Base-by-base conservation (phyloP, 2,113 vertebrate genomes). In the Gorsachius goisagi region DNA sequence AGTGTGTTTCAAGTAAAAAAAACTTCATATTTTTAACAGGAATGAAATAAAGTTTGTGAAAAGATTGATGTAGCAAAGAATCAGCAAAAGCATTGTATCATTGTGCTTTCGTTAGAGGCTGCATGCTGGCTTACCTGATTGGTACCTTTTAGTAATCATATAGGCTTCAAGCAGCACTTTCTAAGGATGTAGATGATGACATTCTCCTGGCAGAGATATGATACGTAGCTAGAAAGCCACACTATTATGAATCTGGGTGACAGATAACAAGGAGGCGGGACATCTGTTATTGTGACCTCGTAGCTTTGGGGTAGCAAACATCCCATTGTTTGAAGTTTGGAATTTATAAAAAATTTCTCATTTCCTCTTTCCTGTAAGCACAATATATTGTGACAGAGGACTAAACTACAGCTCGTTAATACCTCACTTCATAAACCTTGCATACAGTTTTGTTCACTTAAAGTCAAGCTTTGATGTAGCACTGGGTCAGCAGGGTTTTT, bases 281-380 rank as follows among this genome's bases (percentile, higher is more conserved):
- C 60, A 15, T 35, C 91, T 91, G 59, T 67, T 74, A 52, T 14
- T 47, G 78, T 94, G 91, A 96, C 87, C 91, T 59, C 60, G 27
- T 35, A 32, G 39, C 90, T 81, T 39, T 33, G 69, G 85, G 80
- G 82, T 89, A 81, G 79, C 83, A 94, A 88, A 96, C 94, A 97
- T 97, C 96, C 94, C 85, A 7, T 96, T 78, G 92, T 96, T 96
- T 97, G 93, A 96, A 96, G 94, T 86, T 85, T 85, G 90, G 90
- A 93, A 94, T 93, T 94, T 92, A 90, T 74, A 97, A 92, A 96
- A 12, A 94, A 97, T 94, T 95, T 87, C 95, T 96, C 96, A 97
- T 97, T 97, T 97, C 96, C 97, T 97, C 63, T 85, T 97, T 97
- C 95, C 96, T 96, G 94, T 47, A 56, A 95, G 83, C 77, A 97